Base-by-base conservation (phyloP, 2,797 vertebrate genomes). In the Neostethus bicornis region DNA sequence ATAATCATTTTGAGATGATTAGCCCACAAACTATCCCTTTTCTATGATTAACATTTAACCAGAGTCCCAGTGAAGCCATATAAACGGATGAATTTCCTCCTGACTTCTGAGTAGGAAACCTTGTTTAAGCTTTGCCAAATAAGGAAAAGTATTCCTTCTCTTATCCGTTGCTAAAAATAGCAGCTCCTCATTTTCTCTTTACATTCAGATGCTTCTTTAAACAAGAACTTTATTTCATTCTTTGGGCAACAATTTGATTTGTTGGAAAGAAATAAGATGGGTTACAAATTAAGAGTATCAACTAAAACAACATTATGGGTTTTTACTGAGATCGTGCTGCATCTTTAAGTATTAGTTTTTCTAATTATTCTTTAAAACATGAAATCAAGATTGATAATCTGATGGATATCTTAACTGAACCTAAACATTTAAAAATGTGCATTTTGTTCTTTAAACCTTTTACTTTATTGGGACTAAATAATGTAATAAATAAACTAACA, bases 91-190 rank as follows among this genome's bases (percentile, higher is more conserved):
- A 75, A 70, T 73, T 85, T 87, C 75, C 70, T 74, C 61, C 55
- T 70, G 77, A 81, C 67, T 73, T 84, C 77, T 77, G 70, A 70
- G 81, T 48, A 52, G 1, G 34, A 56, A 68, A 61, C 48, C 79
- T 86, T 85, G 77, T 83, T 83, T 60, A 85, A 87, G 81, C 81
- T 49, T 80, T 48, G 1, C 92, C 91, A 90, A 92, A 92, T 91
- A 93, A 92, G 92, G 92, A 48, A 92, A 92, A 85, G 90, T 84
- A 93, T 93, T 88, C 75, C 84, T 76, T 76, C 59, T 65, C 70
- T 77, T 68, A 86, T 79, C 72, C 79, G 37, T 1, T 26, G 59
- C 78, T 91, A 91, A 89, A 92, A 89, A 92, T 92, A 93, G 72
- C 57, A n/a, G 10, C 38, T 62, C 75, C 64, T 82, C 66, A 70